Evolutionary conservation across 2,888 invertebrate genomes (phyloP).

Genomic region (Conus canariensis): DNA sequence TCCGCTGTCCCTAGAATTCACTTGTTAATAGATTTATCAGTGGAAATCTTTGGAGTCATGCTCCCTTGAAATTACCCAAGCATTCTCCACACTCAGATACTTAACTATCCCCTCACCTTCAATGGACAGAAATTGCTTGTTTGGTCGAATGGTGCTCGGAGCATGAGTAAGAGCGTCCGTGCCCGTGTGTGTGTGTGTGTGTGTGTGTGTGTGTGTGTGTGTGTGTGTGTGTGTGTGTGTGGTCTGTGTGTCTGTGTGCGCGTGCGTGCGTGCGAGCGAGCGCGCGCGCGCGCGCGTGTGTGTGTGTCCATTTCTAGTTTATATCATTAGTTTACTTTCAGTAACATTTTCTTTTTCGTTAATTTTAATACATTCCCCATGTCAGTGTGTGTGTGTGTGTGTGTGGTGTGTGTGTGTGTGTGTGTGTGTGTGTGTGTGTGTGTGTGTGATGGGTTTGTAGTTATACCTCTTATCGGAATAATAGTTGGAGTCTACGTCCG

Average conservation of each 20-base stretch:
- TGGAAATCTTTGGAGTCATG: no score
- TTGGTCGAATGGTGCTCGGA: no score
- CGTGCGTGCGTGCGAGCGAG: not conserved
- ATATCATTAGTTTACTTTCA: no score
- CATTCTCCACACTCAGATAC: no score
- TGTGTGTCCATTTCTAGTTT: not conserved
- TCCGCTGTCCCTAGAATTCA: no score
- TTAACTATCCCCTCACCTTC: no score
- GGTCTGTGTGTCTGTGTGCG: not conserved
- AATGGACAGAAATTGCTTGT: no score
- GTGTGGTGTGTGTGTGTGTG: not conserved
- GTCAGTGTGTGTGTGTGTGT: not conserved
- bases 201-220: constrained; percentile 1
- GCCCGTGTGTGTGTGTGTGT: not conserved
- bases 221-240: not conserved
- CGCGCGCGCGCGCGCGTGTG: not conserved
- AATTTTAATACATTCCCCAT: not conserved
- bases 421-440: not conserved
- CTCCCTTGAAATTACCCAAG: no score
- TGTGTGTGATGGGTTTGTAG: not conserved
- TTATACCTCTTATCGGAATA: constrained; percentile 24
- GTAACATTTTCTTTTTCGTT: no score
- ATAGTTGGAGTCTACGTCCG: constrained; percentile 10
- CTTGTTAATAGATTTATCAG: no score
- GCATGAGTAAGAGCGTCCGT: not conserved